Evolutionary conservation across 2,797 vertebrate genomes (phyloP).

Genomic region (Serranus cabrilla): DNA sequence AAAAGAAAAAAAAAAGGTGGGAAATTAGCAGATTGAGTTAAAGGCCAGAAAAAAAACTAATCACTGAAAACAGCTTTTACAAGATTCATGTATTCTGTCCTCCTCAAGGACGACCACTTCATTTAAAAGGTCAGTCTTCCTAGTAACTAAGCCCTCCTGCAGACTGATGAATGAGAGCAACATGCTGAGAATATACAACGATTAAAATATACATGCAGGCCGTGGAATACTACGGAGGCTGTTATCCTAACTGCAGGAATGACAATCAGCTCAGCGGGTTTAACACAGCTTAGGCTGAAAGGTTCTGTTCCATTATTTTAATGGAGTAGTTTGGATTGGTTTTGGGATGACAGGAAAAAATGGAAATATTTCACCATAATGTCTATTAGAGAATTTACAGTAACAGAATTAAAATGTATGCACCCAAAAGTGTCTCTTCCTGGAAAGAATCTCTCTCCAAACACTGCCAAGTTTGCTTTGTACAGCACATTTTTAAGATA

Average conservation of each 20-base stretch:
- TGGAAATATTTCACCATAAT: not conserved
- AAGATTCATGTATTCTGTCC: not conserved
- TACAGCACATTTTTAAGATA: not conserved
- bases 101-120: slow-evolving; percentile 40
- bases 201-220: slow-evolving; percentile 29
- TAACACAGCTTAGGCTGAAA: slow-evolving; percentile 34
- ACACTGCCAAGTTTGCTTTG: not conserved
- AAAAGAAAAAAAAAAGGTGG: not conserved
- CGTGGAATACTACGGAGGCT: slow-evolving; percentile 3
- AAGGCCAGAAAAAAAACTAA: not conserved
- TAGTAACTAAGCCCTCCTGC: slow-evolving; percentile 5
- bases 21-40: not conserved
- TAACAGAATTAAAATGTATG: too few relatives aligned
- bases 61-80: not conserved
- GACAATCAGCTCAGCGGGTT: slow-evolving; percentile 46
- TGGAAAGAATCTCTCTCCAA: not conserved
- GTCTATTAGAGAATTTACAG: not conserved
- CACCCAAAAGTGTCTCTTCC: not conserved
- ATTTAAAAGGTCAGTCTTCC: slow-evolving; percentile 29
- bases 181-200: slow-evolving; percentile 32
- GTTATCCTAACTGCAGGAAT: slow-evolving; percentile 32
- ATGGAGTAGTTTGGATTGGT: slow-evolving; percentile 3
- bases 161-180: slow-evolving; percentile 23
- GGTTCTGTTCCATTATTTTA: slow-evolving; percentile 26
- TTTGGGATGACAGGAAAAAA: not conserved